phyloP scores from a whole-genome alignment of 2,888 invertebrate genomes.

The Microplitis deprimator region DNA sequence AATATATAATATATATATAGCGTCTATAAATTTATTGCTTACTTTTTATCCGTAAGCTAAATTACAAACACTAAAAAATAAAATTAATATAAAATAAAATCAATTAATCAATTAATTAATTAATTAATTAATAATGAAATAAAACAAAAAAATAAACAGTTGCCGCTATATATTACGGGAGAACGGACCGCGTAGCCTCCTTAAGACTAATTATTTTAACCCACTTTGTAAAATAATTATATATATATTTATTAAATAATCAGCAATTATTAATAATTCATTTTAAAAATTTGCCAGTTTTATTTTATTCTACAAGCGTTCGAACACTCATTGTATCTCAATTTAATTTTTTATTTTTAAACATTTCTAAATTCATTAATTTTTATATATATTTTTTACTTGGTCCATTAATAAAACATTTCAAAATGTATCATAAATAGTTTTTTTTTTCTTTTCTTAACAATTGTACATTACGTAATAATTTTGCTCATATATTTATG shows the following conservation, averaged over 20 bases:
- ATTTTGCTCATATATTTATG: neutral
- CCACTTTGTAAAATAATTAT: slow-evolving; percentile 23
- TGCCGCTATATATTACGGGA: slow-evolving; percentile 33
- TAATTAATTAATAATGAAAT: slow-evolving; percentile 25
- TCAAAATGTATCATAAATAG: slow-evolving; percentile 20
- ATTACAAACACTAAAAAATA: slow-evolving; percentile 16
- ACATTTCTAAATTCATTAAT: slow-evolving; percentile 9
- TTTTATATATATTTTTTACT: slow-evolving; percentile 22
- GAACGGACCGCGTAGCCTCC: slow-evolving; percentile 47
- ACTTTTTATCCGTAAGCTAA: neutral
- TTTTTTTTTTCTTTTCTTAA: slow-evolving; percentile 23
- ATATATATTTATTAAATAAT: slow-evolving; percentile 23
- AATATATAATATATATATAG: slow-evolving; percentile 27
- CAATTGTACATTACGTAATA: slow-evolving; percentile 9
- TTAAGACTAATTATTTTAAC: slow-evolving; percentile 44
- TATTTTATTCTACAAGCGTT: slow-evolving; percentile 45
- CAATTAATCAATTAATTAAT: slow-evolving; percentile 23
- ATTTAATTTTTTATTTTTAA: slow-evolving; percentile 27
- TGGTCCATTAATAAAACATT: slow-evolving; percentile 24
- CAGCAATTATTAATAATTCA: slow-evolving; percentile 49
- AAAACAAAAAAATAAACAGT: slow-evolving; percentile 32
- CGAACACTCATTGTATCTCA: slow-evolving; percentile 53
- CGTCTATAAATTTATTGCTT: slow-evolving; percentile 19
- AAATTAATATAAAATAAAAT: slow-evolving; percentile 18
- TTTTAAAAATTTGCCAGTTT: slow-evolving; percentile 45